A percentile compares a stretch with the other conserved stretches of the same genome.
Conservation (phyloP, 2,113 vertebrate genomes). For the Poicephalus gulielmi region DNA sequence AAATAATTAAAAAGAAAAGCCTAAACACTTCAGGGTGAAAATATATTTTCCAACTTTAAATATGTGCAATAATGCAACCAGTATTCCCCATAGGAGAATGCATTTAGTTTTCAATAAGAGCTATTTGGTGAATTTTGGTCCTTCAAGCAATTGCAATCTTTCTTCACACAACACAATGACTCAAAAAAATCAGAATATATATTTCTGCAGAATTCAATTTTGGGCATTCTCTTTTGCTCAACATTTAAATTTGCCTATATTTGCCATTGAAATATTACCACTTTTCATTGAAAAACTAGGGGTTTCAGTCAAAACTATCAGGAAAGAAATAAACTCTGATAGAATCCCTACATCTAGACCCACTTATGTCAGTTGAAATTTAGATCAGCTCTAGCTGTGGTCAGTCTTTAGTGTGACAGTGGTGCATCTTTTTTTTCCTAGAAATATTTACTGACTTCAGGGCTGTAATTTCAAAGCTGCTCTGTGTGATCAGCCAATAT, state of each 20-base stretch:
- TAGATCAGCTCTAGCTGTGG: background rate
- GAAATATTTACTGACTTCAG: background rate
- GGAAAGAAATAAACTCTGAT: background rate
- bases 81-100: background rate
- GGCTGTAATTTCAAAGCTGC: background rate
- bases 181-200: background rate
- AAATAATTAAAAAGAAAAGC: background rate
- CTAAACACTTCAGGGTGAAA: background rate
- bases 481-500: background rate
- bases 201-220: background rate
- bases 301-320: background rate
- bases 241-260: background rate
- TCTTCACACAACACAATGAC: background rate
- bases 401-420: background rate
- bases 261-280: background rate
- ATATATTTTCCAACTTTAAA: background rate
- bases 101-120: background rate
- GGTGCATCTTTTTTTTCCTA: background rate
- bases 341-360: background rate
- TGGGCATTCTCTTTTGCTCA: background rate
- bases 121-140: background rate
- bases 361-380: background rate
- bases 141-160: background rate
- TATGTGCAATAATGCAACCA: background rate
- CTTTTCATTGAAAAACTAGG: background rate